Evolutionary conservation across 2,888 invertebrate species (phyloP).

Genomic region (Griposia aprilina): DNA sequence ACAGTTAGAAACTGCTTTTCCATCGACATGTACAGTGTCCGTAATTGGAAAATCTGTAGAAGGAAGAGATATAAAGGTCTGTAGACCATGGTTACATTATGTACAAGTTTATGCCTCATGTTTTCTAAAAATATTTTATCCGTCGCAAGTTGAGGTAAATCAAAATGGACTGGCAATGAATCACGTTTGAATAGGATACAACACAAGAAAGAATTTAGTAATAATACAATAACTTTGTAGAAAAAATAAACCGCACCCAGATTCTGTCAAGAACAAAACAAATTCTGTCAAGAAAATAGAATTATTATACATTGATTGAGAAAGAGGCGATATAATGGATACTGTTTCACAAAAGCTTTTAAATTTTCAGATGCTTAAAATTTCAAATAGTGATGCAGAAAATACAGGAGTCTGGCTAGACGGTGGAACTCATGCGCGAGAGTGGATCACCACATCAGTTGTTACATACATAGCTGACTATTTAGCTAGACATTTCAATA

Average conservation of each 20-base stretch:
- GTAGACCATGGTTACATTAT: slow-evolving; percentile 17
- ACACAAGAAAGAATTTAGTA: background rate
- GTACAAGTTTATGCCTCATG: background rate
- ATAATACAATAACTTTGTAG: background rate
- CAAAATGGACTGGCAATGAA: background rate
- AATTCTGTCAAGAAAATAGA: background rate
- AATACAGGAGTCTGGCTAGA: slow-evolving; percentile 94
- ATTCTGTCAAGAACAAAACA: background rate
- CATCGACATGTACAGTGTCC: slow-evolving; percentile 93
- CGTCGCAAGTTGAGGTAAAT: background rate
- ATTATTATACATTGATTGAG: background rate
- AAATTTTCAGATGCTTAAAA: slow-evolving; percentile 88
- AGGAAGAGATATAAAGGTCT: slow-evolving; percentile 93
- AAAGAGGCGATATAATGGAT: background rate
- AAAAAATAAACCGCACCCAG: background rate
- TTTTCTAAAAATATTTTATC: background rate
- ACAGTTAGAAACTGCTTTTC: slow-evolving; percentile 93
- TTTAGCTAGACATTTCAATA: slow-evolving; percentile 93
- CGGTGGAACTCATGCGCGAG: slow-evolving; percentile 96
- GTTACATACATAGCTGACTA: slow-evolving; percentile 94
- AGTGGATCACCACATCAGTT: slow-evolving; percentile 96
- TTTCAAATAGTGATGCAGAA: slow-evolving; percentile 92
- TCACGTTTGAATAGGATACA: background rate
- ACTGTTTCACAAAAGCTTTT: background rate
- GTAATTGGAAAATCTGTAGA: slow-evolving; percentile 94